Conservation (phyloP, 2,113 vertebrate species). For the Ramphastos sulfuratus region DNA sequence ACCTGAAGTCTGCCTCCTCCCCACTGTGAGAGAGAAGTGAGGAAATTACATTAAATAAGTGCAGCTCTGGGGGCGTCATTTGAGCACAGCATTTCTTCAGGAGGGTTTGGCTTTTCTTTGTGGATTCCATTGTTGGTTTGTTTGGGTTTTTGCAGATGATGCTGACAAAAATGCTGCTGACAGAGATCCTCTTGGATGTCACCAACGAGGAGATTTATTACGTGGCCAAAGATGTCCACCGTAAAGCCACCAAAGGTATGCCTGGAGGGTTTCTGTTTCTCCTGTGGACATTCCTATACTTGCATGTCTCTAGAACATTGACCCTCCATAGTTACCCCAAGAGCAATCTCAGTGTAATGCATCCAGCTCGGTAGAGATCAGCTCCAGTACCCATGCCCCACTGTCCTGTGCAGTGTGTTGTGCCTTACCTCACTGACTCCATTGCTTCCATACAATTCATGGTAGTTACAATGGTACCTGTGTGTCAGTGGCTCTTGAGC, state of each 20-base stretch:
- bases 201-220: slow-evolving; percentile 97
- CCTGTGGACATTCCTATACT: slow-evolving; percentile 65
- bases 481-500: slow-evolving; percentile 54
- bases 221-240: slow-evolving; percentile 91
- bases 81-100: neutral
- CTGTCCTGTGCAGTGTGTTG: slow-evolving; percentile 66
- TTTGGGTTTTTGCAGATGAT: slow-evolving; percentile 81
- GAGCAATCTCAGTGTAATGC: slow-evolving; percentile 64
- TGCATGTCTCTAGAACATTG: slow-evolving; percentile 76
- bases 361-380: slow-evolving; percentile 53
- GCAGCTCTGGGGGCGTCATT: neutral
- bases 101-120: neutral
- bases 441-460: slow-evolving; percentile 65
- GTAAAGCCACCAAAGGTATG: slow-evolving; percentile 98
- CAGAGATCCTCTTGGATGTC: slow-evolving; percentile 96
- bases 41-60: neutral
- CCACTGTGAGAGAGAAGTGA: neutral
- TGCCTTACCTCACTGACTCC: slow-evolving; percentile 70
- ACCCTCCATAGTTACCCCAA: slow-evolving; percentile 58
- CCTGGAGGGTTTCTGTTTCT: neutral
- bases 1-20: neutral
- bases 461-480: slow-evolving; percentile 58
- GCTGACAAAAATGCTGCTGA: slow-evolving; percentile 95
- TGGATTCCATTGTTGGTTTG: neutral
- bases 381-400: slow-evolving; percentile 58